phyloP scores from a whole-genome alignment of 2,797 vertebrate species.

The Catostomus latipinnis region DNA sequence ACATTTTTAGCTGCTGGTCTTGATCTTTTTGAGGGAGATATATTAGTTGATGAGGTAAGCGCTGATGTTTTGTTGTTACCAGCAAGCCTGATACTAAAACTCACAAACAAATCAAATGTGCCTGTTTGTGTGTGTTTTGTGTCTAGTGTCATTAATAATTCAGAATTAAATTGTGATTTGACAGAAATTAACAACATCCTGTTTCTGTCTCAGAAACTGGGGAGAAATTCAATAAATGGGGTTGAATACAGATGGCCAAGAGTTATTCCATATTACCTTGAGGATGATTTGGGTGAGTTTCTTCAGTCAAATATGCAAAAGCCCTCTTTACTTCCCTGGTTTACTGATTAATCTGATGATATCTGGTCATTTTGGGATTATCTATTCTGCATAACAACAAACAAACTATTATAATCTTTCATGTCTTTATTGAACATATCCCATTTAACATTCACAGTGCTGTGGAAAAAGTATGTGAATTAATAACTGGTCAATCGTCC shows the following conservation, averaged over 20 bases:
- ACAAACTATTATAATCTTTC: too few species aligned
- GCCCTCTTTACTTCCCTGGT: too few species aligned
- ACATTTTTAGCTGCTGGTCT: conserved; percentile 80
- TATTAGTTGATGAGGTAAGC: conserved; percentile 81
- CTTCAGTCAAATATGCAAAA: not conserved
- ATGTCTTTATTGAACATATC: too few species aligned
- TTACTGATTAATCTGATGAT: too few species aligned
- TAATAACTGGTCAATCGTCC: too few species aligned
- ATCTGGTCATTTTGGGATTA: not conserved
- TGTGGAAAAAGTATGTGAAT: too few species aligned
- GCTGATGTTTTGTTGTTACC: conserved; percentile 40
- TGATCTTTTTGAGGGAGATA: conserved; percentile 91
- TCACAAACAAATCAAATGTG: not conserved
- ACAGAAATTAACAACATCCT: conserved; percentile 1
- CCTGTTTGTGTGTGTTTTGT: not conserved
- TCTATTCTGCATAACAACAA: too few species aligned
- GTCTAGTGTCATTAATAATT: not conserved
- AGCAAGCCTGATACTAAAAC: not conserved
- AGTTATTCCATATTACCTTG: conserved; percentile 87
- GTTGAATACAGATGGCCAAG: conserved; percentile 88
- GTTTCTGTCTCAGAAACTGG: conserved; percentile 66
- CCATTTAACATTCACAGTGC: too few species aligned
- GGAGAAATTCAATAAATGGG: conserved; percentile 86
- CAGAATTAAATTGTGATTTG: not conserved
- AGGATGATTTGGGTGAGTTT: conserved; percentile 86